Evolutionary conservation across 1,140 invertebrate genomes (phyloP).

Genomic region (Oryzaephilus surinamensis): DNA sequence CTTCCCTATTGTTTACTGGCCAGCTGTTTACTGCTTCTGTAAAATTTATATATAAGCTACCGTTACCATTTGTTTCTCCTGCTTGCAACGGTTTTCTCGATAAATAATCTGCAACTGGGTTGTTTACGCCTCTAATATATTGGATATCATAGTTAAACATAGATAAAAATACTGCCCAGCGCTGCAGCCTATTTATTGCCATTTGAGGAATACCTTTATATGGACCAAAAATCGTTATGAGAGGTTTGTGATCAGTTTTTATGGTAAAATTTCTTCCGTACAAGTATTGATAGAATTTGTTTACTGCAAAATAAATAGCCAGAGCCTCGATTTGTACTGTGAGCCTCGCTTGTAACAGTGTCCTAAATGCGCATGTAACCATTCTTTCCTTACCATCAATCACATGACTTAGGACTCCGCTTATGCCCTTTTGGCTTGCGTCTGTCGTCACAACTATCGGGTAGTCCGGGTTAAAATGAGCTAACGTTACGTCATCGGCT

Average conservation of each 20-base stretch:
- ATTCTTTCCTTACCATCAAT: constrained; percentile 31
- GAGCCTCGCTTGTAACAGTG: constrained; percentile 36
- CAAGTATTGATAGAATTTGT: too few species aligned
- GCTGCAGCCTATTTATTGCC: constrained; percentile 27
- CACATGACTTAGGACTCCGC: constrained; percentile 20
- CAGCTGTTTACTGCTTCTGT: too few species aligned
- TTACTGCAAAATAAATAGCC: too few species aligned
- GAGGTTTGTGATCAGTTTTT: constrained; percentile 44
- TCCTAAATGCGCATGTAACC: constrained; percentile 38
- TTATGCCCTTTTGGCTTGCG: constrained; percentile 19
- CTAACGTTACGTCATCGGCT: constrained; percentile 20
- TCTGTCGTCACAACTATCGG: constrained; percentile 23
- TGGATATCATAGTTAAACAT: constrained; percentile 31
- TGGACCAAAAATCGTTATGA: constrained; percentile 40
- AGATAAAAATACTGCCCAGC: constrained; percentile 30
- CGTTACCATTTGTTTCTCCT: too few species aligned
- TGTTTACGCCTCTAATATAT: constrained; percentile 16
- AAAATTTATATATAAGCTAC: too few species aligned
- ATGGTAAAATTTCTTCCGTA: too few species aligned
- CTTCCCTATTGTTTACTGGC: too few species aligned
- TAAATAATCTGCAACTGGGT: constrained; percentile 4
- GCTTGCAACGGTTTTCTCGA: too few species aligned
- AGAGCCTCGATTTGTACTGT: too few species aligned
- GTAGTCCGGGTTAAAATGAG: constrained; percentile 18
- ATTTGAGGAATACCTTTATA: constrained; percentile 28